Evolutionary conservation across 2,888 invertebrate genomes (phyloP).

Genomic region (Spodoptera exigua): DNA sequence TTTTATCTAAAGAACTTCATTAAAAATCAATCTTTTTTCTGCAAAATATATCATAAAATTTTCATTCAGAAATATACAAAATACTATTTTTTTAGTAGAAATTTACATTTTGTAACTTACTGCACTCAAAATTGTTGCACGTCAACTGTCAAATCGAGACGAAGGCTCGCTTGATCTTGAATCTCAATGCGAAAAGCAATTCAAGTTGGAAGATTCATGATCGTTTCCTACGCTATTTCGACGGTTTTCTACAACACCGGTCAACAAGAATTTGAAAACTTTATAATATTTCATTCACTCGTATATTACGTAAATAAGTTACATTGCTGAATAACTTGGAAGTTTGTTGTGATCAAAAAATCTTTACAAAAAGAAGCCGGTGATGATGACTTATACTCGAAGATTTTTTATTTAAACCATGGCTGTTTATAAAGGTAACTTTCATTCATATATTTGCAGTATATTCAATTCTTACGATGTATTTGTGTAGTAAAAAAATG

Average conservation of each 20-base stretch:
- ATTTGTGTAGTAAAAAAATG: conserved; percentile 9
- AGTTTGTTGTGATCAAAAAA: conserved; percentile 40
- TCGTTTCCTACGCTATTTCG: conserved; percentile 29
- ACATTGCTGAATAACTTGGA: conserved; percentile 7
- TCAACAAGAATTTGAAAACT: conserved; percentile 4
- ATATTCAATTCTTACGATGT: neutral
- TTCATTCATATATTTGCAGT: conserved; percentile 35
- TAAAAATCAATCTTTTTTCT: too few species aligned
- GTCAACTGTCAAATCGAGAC: conserved; percentile 36
- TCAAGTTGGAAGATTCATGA: conserved; percentile 43
- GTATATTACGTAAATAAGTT: conserved; percentile 13
- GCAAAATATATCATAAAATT: neutral
- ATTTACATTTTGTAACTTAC: neutral
- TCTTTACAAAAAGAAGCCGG: conserved; percentile 42
- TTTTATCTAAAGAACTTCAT: too few species aligned
- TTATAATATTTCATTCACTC: conserved; percentile 14
- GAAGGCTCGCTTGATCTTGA: conserved; percentile 11
- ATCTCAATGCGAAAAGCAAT: conserved; percentile 24
- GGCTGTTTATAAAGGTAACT: conserved; percentile 68
- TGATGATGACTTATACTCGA: conserved; percentile 56
- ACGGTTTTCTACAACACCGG: conserved; percentile 19
- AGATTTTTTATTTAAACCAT: conserved; percentile 60
- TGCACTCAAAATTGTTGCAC: conserved; percentile 10
- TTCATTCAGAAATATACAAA: neutral
- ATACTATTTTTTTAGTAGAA: conserved; percentile 10